phyloP scores from a whole-genome alignment of 2,113 vertebrate genomes.

The Conger conger region DNA sequence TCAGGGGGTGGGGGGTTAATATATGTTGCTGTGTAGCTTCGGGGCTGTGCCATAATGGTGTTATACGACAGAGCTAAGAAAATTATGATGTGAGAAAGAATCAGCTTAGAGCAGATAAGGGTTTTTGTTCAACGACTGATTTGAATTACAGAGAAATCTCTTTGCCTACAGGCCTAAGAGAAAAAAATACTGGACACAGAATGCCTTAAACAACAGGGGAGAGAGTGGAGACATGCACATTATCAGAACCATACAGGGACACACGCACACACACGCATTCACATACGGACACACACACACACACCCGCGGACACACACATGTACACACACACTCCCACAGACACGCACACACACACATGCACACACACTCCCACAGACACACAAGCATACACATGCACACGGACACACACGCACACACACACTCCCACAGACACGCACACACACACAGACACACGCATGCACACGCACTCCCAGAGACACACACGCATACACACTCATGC shows the following conservation, averaged over 20 bases:
- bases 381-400: no score
- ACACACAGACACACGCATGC: no score
- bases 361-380: neutral
- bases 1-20: conserved; percentile 60
- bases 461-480: neutral
- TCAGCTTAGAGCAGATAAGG: conserved; percentile 60
- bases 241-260: neutral
- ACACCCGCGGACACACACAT: neutral
- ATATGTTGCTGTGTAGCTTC: conserved; percentile 62
- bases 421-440: neutral
- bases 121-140: conserved; percentile 68
- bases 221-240: conserved; percentile 20
- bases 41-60: conserved; percentile 63
- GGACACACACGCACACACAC: neutral
- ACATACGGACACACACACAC: neutral
- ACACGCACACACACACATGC: conserved; percentile 19
- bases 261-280: conserved; percentile 7
- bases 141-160: conserved; percentile 58
- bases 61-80: conserved; percentile 61
- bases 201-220: conserved; percentile 30
- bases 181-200: conserved; percentile 31
- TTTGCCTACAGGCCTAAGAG: conserved; percentile 44
- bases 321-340: conserved; percentile 8
- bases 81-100: conserved; percentile 67
- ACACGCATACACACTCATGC: conserved; percentile 5